Conservation (phyloP, 1,140 invertebrate genomes). For the Mycetomoellerius zeteki region DNA sequence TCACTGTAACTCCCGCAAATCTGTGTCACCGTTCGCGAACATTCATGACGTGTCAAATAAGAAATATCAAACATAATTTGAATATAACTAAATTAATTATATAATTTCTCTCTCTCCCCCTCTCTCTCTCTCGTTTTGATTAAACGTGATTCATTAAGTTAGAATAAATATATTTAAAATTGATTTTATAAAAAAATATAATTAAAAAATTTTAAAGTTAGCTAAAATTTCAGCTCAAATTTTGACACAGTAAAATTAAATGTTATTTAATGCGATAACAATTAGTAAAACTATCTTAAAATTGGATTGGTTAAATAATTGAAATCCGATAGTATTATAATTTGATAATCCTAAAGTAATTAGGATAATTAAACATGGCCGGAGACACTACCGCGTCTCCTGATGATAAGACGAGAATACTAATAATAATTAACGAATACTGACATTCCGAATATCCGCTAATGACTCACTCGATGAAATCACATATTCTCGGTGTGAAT, state of each 20-base stretch:
- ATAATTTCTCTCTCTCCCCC: too few relatives aligned
- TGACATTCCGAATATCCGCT: constrained; percentile 27
- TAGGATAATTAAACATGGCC: too few relatives aligned
- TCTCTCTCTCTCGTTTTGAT: background rate
- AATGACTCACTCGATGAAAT: constrained; percentile 56
- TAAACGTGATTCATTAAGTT: constrained; percentile 6
- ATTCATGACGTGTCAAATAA: too few relatives aligned
- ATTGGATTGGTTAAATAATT: background rate
- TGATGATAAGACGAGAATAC: constrained; percentile 20
- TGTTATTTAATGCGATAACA: background rate
- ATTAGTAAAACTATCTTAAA: background rate
- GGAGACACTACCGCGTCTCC: too few relatives aligned
- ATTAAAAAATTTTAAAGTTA: background rate
- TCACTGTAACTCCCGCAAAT: constrained; percentile 20
- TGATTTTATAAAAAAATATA: too few relatives aligned
- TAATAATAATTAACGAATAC: constrained; percentile 27
- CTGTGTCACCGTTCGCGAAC: background rate
- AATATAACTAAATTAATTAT: constrained; percentile 11
- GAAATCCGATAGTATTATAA: constrained; percentile 34
- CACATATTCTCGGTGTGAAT: constrained; percentile 39
- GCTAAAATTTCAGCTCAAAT: background rate
- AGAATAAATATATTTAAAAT: background rate
- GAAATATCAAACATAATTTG: constrained; percentile 20
- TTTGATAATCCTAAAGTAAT: too few relatives aligned
- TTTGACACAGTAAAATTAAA: background rate